Evolutionary conservation across 2,797 vertebrate genomes (phyloP), one percentile per base, ranked within the genome.

Genomic region (Orientallactaga sibirica): DNA sequence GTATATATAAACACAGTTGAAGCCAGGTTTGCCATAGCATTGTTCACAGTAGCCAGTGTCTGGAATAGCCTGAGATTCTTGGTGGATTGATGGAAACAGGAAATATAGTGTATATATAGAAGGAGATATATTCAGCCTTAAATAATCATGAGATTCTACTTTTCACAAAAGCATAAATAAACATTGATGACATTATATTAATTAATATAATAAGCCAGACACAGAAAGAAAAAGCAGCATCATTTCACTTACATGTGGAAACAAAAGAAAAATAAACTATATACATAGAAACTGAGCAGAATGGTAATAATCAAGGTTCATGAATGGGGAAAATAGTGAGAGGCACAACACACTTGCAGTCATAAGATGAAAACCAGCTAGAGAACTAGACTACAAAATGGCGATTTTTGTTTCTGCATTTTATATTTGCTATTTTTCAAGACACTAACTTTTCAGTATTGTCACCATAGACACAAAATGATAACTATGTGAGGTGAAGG

Each of bases 371-470:
- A 25, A 48, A n/a, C 61, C 12, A 58, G 33, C 58, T 71, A 5
- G 18, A 86, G 11, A 71, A 4, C 58, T 29, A 14, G 25, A n/a
- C 8, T 24, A 7, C 19, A 64, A 2, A 25, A 43, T 74, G 43
- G 48, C 14, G 27, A 27, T 16, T 29, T 20, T 27, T 19, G 14
- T 41, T 41, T 14, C 9, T 66, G 2, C 27, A 14, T 48, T 86
- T 81, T 22, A 71, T 24, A 27, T 12, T 27, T 66, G 64, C 77
- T 71, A 71, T 48, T 14, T 27, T 12, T 16, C 48, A 41, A 71
- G 41, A 75, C 62, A 33, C 16, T 77, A 37, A 14, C 25, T 92
- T 64, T 86, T 88, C n/a, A 92, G 6, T 81, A 33, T 64, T 64
- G 52, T n/a, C 12, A 7, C 33, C 4, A 62, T 7, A 15, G 33